phyloP scores from a whole-genome alignment of 1,140 invertebrate genomes.

The Stegodyphus dumicola region DNA sequence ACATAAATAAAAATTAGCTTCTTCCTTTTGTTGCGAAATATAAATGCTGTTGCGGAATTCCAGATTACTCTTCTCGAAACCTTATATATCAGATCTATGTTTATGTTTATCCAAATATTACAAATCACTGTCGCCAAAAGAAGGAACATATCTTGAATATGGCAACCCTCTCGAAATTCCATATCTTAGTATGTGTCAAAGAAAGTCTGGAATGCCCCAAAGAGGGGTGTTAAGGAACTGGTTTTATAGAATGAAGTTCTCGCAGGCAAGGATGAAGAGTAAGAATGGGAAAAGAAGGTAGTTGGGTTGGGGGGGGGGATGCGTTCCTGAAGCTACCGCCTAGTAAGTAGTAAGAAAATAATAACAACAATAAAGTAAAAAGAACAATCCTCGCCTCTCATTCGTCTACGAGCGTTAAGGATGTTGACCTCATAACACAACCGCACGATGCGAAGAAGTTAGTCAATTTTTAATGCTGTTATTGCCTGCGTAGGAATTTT shows the following conservation, averaged over 20 bases:
- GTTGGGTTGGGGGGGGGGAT: neutral
- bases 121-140: too few relatives aligned
- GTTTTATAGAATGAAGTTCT: conserved; percentile 57
- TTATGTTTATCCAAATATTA: too few relatives aligned
- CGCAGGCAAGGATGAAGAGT: neutral
- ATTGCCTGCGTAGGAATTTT: too few relatives aligned
- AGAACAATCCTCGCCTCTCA: neutral
- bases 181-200: conserved; percentile 12
- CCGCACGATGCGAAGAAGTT: neutral
- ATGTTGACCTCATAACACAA: conserved; percentile 55
- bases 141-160: too few relatives aligned
- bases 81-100: too few relatives aligned
- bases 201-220: conserved; percentile 1
- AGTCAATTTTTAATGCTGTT: too few relatives aligned
- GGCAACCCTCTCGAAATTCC: neutral
- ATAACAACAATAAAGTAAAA: conserved; percentile 7
- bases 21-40: too few relatives aligned
- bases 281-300: neutral
- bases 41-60: too few relatives aligned
- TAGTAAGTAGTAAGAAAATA: conserved; percentile 26
- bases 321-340: conserved; percentile 13
- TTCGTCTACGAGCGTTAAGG: conserved; percentile 28
- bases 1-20: too few relatives aligned
- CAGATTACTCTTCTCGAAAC: too few relatives aligned
- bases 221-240: conserved; percentile 32